These are phyloP conservation scores for Xiphophorus birchmanni DNA, from an alignment of 2,797 vertebrate genomes.

Conservation along the genomic window DNA sequence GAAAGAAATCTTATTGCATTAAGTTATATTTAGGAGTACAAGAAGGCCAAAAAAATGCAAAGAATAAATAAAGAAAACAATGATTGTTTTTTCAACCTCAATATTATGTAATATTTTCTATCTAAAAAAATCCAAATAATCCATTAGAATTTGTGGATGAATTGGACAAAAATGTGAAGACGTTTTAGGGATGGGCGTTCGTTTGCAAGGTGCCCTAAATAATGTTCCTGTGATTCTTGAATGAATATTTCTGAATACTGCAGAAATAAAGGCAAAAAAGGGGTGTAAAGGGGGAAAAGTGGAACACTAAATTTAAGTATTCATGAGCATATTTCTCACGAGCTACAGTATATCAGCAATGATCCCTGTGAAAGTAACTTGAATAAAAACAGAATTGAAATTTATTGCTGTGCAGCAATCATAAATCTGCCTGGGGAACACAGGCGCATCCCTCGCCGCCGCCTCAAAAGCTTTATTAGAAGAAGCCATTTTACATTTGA, in stretches of 20 bases:
- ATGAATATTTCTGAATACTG: slow-evolving; percentile 33
- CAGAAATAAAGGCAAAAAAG: slow-evolving; percentile 25
- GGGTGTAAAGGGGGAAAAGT: slow-evolving; percentile 28
- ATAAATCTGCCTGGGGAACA: slow-evolving; percentile 76
- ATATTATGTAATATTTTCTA: neutral
- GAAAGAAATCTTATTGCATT: neutral
- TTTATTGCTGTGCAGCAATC: slow-evolving; percentile 71
- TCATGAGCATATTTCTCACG: slow-evolving; percentile 69
- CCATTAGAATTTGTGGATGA: neutral
- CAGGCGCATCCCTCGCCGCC: slow-evolving; percentile 66
- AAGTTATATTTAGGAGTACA: neutral
- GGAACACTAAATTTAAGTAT: slow-evolving; percentile 69
- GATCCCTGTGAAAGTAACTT: slow-evolving; percentile 75
- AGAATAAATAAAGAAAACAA: no score
- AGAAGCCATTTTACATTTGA: slow-evolving; percentile 71
- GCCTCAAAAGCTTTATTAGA: slow-evolving; percentile 79
- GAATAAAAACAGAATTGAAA: slow-evolving; percentile 77
- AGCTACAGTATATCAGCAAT: slow-evolving; percentile 71
- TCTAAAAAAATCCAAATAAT: neutral
- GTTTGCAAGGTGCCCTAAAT: slow-evolving; percentile 59
- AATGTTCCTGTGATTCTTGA: slow-evolving; percentile 32
- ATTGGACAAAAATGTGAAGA: neutral
- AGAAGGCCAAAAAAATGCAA: neutral
- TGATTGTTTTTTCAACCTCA: neutral
- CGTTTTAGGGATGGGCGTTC: neutral